Percentiles rank a stretch among this genome's conserved stretches.
Evolutionary conservation across 1,140 invertebrate genomes (phyloP).

Genomic region (Cryptotermes secundus): DNA sequence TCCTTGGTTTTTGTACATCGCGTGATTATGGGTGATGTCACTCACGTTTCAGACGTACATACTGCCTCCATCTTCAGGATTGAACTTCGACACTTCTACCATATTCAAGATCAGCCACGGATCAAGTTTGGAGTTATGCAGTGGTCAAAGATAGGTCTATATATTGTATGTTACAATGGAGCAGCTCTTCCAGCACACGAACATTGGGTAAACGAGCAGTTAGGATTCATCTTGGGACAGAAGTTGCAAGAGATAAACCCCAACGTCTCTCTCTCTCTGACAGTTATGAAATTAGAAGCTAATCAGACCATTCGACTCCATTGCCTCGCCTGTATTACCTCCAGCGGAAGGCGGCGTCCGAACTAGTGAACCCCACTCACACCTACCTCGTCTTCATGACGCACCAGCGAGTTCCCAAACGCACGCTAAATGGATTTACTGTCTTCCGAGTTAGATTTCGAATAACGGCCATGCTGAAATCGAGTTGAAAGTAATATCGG

Average conservation of each 20-base stretch:
- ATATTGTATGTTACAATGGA: too few relatives aligned
- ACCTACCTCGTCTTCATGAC: not conserved
- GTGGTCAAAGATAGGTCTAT: too few relatives aligned
- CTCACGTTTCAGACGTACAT: too few relatives aligned
- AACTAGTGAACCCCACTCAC: not conserved
- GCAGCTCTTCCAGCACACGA: too few relatives aligned
- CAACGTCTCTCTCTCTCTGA: not conserved
- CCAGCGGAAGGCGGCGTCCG: not conserved
- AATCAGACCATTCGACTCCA: not conserved
- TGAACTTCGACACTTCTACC: too few relatives aligned
- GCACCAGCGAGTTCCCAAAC: not conserved
- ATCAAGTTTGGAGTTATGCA: too few relatives aligned
- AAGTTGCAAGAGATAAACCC: not conserved
- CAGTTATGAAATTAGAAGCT: not conserved
- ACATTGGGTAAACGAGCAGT: not conserved
- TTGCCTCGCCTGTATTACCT: not conserved
- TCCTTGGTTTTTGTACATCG: too few relatives aligned
- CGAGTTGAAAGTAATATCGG: too few relatives aligned
- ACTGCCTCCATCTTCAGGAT: too few relatives aligned
- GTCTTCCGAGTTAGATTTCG: not conserved
- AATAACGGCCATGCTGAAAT: not conserved
- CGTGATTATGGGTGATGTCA: too few relatives aligned
- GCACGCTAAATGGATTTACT: not conserved
- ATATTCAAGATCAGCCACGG: too few relatives aligned
- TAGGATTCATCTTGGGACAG: not conserved